These are phyloP conservation scores for Hartigia nigra DNA, from an alignment of 2,888 invertebrate genomes.

Conservation along the genomic window DNA sequence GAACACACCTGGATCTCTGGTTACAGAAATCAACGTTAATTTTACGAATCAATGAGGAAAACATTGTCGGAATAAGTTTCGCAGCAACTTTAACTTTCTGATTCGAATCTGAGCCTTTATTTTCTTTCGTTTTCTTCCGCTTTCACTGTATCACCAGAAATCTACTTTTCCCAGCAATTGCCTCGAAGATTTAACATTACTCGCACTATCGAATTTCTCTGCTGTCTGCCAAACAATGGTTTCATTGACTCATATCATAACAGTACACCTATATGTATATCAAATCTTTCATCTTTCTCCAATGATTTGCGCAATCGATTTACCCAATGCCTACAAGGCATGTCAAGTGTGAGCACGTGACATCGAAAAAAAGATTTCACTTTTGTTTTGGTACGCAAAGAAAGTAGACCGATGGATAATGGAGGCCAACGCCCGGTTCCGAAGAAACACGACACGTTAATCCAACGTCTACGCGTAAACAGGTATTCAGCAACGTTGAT, in stretches of 20 bases:
- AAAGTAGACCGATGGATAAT: slow-evolving; percentile 20
- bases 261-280: too few relatives aligned
- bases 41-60: not conserved
- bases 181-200: not conserved
- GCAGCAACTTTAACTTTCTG: not conserved
- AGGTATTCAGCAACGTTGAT: not conserved
- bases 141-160: slow-evolving; percentile 18
- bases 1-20: not conserved
- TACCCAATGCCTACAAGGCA: not conserved
- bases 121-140: slow-evolving; percentile 23
- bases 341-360: not conserved
- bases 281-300: not conserved
- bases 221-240: too few relatives aligned
- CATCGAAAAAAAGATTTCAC: slow-evolving; percentile 15
- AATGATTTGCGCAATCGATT: not conserved
- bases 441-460: slow-evolving; percentile 14
- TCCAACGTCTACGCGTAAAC: not conserved
- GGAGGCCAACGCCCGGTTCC: slow-evolving; percentile 16
- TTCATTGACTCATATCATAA: not conserved
- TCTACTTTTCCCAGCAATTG: slow-evolving; percentile 15
- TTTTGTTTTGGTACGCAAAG: slow-evolving; percentile 18
- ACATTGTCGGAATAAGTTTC: not conserved
- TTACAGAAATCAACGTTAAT: not conserved
- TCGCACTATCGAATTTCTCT: not conserved
- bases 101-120: slow-evolving; percentile 10